Base-by-base conservation (phyloP, 1,140 invertebrate species). In the Platorchestia sp. region DNA sequence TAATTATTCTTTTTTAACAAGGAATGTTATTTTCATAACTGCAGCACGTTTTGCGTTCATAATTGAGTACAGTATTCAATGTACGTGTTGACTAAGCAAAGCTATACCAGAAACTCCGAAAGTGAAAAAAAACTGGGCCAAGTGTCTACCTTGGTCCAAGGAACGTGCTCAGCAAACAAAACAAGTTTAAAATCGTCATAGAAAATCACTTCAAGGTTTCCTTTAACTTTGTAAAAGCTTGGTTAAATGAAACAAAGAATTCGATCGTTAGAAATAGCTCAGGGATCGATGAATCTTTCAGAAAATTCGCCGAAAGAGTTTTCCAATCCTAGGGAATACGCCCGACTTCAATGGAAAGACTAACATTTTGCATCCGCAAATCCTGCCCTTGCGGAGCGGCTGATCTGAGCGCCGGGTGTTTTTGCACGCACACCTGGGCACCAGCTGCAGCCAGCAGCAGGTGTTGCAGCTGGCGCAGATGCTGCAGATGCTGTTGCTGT, bases 381-480 rank as follows among this genome's bases (percentile, higher is more conserved):
- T 93, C 91, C 91, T 44, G 43, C 91, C 91, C 0, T 6, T 3
- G 87, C 10, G 45, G 91, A 45, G 6, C 10, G 43, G 43, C 45
- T 93, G 44, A 93, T 93, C 91, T 44, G 7, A 45, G 44, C 91
- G 91, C 44, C 14, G 10, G 43, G 40, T 40, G 91, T 93, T 93
- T 93, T 93, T 93, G 91, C 91, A 93, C 91, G 91, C 44, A 44
- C 91, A 93, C 91, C 91, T 93, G 91, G 91, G 45, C 36, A 47
- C 91, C 91, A 93, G 91, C 91, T 93, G 91, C 91, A 93, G 91
- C 45, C 43, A n/a, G 41, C 91, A 93, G 91, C 91, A 93, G 91
- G 91, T 93, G 91, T 45, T 93, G 91, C 45, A 45, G 91, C 43
- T 45, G 45, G 43, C 41, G 91, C 91, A 93, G 91, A 44, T 93